Conservation (phyloP, 2,797 vertebrate species). For the Phrynocephalus guinanensis region DNA sequence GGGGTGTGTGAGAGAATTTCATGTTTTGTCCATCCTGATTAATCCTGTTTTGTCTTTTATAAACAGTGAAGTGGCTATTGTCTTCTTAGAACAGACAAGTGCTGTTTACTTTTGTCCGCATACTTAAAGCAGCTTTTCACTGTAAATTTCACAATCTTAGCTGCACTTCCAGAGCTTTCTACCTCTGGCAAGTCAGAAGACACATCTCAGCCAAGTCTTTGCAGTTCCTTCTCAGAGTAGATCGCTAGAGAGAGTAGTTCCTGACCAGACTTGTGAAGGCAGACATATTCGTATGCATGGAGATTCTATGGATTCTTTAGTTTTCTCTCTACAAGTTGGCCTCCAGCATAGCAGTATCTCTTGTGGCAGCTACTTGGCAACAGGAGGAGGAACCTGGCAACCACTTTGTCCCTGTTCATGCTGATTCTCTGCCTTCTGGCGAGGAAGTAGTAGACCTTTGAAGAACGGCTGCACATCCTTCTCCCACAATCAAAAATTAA, state of each 20-base stretch:
- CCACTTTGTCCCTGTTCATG: background rate
- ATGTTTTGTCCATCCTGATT: too few relatives aligned
- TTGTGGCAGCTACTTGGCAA: background rate
- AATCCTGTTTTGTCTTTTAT: background rate
- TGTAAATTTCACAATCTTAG: background rate
- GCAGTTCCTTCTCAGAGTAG: background rate
- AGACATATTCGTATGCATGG: background rate
- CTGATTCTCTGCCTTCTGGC: background rate
- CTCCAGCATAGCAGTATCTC: background rate
- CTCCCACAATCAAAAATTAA: constrained; percentile 22
- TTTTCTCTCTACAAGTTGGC: background rate
- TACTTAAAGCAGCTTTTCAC: background rate
- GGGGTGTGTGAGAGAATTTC: too few relatives aligned
- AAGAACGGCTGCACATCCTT: background rate
- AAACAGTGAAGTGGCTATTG: background rate
- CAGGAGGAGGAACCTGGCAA: background rate
- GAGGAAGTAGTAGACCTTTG: background rate
- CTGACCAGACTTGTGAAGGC: background rate
- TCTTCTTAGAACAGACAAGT: background rate
- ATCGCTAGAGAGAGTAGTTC: background rate
- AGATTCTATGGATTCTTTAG: background rate
- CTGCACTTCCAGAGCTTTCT: background rate
- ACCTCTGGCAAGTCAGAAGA: background rate
- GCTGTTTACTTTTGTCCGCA: background rate
- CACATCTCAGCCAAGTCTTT: background rate